These are phyloP conservation scores for Antigone vipio DNA, from an alignment of 2,113 vertebrate genomes.

Conservation along the genomic window DNA sequence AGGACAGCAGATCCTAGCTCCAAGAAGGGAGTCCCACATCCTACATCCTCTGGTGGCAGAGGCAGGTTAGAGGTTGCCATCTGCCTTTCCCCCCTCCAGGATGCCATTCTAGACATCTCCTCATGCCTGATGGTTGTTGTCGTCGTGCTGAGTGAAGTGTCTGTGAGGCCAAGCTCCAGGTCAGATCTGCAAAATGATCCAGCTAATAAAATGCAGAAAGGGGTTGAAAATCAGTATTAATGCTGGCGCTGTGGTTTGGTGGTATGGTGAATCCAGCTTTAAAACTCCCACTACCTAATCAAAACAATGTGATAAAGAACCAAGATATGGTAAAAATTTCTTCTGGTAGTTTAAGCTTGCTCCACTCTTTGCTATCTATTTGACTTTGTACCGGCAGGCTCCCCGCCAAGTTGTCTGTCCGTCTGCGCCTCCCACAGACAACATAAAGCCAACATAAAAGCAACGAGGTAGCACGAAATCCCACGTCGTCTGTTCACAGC, in stretches of 20 bases:
- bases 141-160: background rate
- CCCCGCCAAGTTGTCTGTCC: conserved; percentile 6
- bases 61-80: background rate
- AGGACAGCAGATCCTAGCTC: background rate
- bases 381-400: background rate
- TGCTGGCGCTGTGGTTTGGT: background rate
- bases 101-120: background rate
- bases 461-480: background rate
- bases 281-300: background rate
- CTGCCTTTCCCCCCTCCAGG: background rate
- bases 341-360: background rate
- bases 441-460: background rate
- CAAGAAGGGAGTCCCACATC: accelerated
- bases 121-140: background rate
- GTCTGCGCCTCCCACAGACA: background rate
- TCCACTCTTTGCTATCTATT: background rate
- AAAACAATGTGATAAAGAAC: background rate
- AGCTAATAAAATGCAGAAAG: background rate
- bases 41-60: background rate
- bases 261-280: background rate
- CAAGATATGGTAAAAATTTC: background rate
- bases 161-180: background rate
- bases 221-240: background rate
- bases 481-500: background rate
- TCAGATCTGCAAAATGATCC: background rate